Evolutionary conservation across 2,888 invertebrate species (phyloP), one percentile per base, ranked within the genome.

Genomic region (Trisateles emortualis): DNA sequence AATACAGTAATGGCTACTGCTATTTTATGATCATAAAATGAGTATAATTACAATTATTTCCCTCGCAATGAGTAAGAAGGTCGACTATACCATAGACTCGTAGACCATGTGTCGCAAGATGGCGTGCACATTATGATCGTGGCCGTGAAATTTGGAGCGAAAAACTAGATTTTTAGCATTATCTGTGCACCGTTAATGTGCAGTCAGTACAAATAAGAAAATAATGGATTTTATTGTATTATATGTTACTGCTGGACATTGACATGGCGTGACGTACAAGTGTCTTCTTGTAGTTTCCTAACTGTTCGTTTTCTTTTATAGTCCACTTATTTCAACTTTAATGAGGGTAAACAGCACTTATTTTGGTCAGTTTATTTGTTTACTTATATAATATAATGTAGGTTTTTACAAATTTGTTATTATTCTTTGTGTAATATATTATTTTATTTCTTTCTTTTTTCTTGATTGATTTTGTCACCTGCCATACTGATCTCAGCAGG

Each of bases 141-240:
- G 73, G 69, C 84, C 86, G 84, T 85, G 84, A 87, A 84, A 86
- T 82, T 85, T 71, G 72, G 85, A 74, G 72, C 86, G 57, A 79
- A 83, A 81, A 84, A 79, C 87, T 86, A 83, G 81, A 80, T 81
- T 85, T 78, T 76, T 71, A 69, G 55, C 73, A 81, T 83, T 79
- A 79, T 52, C 59, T 60, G 55, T 52, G 43, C 42, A 54, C 67
- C 56, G 60, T 59, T 69, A 70, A 67, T 67, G 57, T 67, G 47
- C 48, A 52, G 43, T 42, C 56, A 53, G 49, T 59, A 26, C 43
- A 53, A 55, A 66, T 45, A 52, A 54, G 52, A 60, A 41, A 45
- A 59, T 57, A 53, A 52, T 59, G 33, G 26, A 26, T 26, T 13
- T 24, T 33, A 10, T 47, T 39, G 48, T n/a, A n/a, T n/a, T n/a